Evolutionary conservation across 2,888 invertebrate species (phyloP), one percentile per base, ranked within the genome.

Genomic region (Polylopha cassiicola): DNA sequence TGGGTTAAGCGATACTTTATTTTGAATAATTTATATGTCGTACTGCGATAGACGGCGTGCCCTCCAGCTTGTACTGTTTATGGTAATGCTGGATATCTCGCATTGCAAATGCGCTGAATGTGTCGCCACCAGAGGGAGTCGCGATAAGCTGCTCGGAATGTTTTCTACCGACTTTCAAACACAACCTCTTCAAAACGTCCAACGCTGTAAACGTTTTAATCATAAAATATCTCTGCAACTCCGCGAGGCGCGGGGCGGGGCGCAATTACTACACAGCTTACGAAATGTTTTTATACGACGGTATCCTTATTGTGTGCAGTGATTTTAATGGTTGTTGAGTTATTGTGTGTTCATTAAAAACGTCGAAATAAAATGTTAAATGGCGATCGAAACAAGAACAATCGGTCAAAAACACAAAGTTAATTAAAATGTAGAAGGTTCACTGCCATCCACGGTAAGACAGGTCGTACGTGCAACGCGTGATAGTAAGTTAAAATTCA

Each of bases 21-120:
- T 85, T 84, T 85, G 85, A 85, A 85, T 85, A 84, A 85, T 85
- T 84, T 85, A 85, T 84, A 82, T 82, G 81, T 82, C 77, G 76
- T 71, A 69, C 66, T 61, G 72, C 82, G 84, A 84, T 84, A 82
- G 85, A 81, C 80, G 79, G 75, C 76, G 66, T 81, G 81, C 81
- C 73, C 81, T 82, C 79, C 77, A 75, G 71, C 74, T 75, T 71
- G 75, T 78, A 73, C 84, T 75, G 80, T 79, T 85, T 85, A 85
- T 85, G 85, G 80, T 82, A 85, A 85, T 85, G 73, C 72, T 62
- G 75, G 63, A 79, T 84, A 84, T 84, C 84, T 79, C 73, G 84
- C 81, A 84, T 82, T 82, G 85, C 81, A 84, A 85, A 84, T 84
- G 74, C 71, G 79, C 78, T 76, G 73, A 79, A 84, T 79, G 74